Percentiles rank a stretch among this genome's conserved stretches.
phyloP scores from a whole-genome alignment of 64 coral and sea anemone species.

The Astreopora myriophthalma region DNA sequence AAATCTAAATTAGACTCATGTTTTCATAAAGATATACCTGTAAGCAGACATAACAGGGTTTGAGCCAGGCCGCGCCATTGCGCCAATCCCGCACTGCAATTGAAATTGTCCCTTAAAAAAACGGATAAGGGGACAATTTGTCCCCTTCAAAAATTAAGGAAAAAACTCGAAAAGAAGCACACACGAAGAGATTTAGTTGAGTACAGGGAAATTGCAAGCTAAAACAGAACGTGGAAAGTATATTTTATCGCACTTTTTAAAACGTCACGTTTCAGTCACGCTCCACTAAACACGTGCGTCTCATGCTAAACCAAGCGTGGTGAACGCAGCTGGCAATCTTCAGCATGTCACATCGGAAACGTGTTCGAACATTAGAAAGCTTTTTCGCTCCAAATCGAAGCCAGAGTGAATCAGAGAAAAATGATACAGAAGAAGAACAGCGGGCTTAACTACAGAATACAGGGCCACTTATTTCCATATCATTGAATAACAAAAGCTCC shows the following conservation, averaged over 20 bases:
- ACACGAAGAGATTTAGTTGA: background rate
- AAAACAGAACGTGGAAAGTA: conserved; percentile 33
- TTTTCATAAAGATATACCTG: too few species aligned
- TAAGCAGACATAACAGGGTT: background rate
- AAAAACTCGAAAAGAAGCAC: conserved; percentile 40
- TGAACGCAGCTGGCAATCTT: conserved; percentile 17
- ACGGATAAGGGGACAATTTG: background rate
- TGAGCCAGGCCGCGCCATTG: background rate
- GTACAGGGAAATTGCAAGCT: background rate
- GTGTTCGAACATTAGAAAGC: conserved; percentile 46
- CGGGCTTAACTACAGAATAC: too few species aligned
- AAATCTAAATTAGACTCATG: too few species aligned
- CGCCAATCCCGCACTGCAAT: background rate
- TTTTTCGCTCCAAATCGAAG: conserved; percentile 47
- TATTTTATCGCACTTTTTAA: conserved; percentile 57
- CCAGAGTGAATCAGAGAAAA: conserved; percentile 43
- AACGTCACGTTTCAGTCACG: conserved; percentile 33
- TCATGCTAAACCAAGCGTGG: conserved; percentile 49
- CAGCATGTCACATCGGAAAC: conserved; percentile 49
- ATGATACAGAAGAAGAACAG: conserved; percentile 56
- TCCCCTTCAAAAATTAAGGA: conserved; percentile 48
- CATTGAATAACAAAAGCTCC: too few species aligned
- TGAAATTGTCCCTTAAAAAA: conserved; percentile 27
- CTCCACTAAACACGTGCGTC: conserved; percentile 16
- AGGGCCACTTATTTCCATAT: too few species aligned